Percentiles rank a stretch among this genome's conserved stretches.
These are phyloP conservation scores for Bacillus rossius DNA, from an alignment of 1,140 invertebrate genomes.

Conservation along the genomic window DNA sequence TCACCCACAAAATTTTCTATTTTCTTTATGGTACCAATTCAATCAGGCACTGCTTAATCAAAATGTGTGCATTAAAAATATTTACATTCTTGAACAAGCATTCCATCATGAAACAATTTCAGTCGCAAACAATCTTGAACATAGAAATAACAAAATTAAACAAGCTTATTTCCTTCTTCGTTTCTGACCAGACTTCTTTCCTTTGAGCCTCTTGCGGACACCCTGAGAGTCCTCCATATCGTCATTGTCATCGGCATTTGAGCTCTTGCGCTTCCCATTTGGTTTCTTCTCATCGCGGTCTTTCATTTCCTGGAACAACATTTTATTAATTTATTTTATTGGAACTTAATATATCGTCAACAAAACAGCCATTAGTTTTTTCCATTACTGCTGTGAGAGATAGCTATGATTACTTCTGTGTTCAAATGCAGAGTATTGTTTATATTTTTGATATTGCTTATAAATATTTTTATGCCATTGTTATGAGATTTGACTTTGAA, in stretches of 20 bases:
- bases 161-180: neutral
- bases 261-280: conserved; percentile 54
- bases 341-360: neutral
- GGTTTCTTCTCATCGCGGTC: conserved; percentile 62
- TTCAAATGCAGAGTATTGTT: neutral
- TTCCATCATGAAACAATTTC: too few relatives aligned
- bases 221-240: conserved; percentile 76
- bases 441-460: neutral
- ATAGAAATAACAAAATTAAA: too few relatives aligned
- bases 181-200: conserved; percentile 30
- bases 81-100: too few relatives aligned
- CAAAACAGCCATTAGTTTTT: neutral
- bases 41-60: too few relatives aligned
- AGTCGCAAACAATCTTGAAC: too few relatives aligned
- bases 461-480: too few relatives aligned
- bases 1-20: too few relatives aligned
- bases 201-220: conserved; percentile 68
- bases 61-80: too few relatives aligned
- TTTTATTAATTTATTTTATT: conserved; percentile 19
- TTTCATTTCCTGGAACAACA: conserved; percentile 64
- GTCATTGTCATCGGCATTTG: conserved; percentile 53
- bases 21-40: too few relatives aligned
- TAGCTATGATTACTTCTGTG: neutral
- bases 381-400: neutral
- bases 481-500: conserved; percentile 4